phyloP scores from a whole-genome alignment of 92 coral and sea anemone species.

The Muricea muricata region DNA sequence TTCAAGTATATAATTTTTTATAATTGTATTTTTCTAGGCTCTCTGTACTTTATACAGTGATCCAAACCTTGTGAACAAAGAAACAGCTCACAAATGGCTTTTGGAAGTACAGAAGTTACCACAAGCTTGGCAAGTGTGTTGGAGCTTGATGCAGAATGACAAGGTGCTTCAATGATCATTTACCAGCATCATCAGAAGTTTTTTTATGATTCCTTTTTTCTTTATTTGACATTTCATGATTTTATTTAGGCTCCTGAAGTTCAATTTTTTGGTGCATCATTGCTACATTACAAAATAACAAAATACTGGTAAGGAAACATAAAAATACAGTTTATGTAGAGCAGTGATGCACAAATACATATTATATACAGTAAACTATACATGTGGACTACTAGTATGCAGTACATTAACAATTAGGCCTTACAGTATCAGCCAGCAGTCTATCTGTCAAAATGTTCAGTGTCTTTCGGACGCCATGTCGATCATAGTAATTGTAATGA shows the following conservation, averaged over 20 bases:
- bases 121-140: constrained; percentile 97
- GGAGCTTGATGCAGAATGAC: constrained; percentile 85
- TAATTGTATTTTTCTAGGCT: constrained; percentile 72
- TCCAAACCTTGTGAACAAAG: constrained; percentile 72
- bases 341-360: too few relatives aligned
- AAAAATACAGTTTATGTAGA: too few relatives aligned
- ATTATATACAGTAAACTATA: background rate
- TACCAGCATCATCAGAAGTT: too few relatives aligned
- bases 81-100: constrained; percentile 93
- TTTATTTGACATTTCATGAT: background rate
- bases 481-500: too few relatives aligned
- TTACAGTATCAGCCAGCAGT: too few relatives aligned
- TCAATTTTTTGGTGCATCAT: constrained; percentile 97
- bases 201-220: background rate
- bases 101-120: constrained; percentile 84
- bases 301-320: constrained; percentile 85
- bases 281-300: constrained; percentile 93
- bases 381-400: background rate
- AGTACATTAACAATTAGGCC: too few relatives aligned
- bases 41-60: constrained; percentile 83
- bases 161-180: constrained; percentile 64
- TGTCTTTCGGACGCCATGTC: too few relatives aligned
- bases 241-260: constrained; percentile 81
- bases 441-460: too few relatives aligned
- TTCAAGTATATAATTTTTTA: too few relatives aligned